Evolutionary conservation across 2,888 invertebrate genomes (phyloP), one percentile per base, ranked within the genome.

Genomic region (Lepidocyrtoides sp.): DNA sequence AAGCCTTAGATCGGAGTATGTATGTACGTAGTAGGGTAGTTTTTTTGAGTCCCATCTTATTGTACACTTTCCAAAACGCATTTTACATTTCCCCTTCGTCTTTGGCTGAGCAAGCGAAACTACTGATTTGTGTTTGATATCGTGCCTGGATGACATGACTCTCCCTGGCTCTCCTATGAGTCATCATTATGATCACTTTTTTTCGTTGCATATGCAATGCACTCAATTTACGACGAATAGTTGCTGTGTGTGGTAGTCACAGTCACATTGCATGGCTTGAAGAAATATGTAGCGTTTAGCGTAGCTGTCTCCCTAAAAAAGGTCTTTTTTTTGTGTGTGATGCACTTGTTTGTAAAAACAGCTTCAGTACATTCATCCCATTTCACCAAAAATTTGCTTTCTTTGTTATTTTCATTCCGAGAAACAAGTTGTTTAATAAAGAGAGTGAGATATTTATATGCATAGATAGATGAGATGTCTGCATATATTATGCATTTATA

Each of bases 331-430:
- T 5, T 41, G 3, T 0, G 41, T 72, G 26, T 63, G 29, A 2
- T 29, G 14, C 63, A 17, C 32, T 12, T 12, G 3, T n/a, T n/a
- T 14, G 2, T 36, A 36, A 2, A 26, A 29, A 7, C 3, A 63
- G 29, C 14, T 63, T 41, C 0, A 32, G 36, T 41, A 36, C 54
- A 79, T 54, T 57, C 36, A 79, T 79, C 32, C 54, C 54, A 51
- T 51, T 82, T 32, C 41, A 81, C 75, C 79, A 81, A 88, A 88
- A 81, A 87, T 72, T 88, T 88, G 88, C 81, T 88, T 88, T 88
- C 88, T 81, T 81, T 75, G 75, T 75, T n/a, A 51, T 26, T 75
- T 48, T 75, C 48, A 26, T 75, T 75, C 75, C 26, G 26, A 75
- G 51, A 75, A 75, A 75, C 75, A 26, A 75, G 48, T 48, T 48